Base-by-base conservation (phyloP, 2,888 invertebrate species). In the Omphaloscelis lunosa region DNA sequence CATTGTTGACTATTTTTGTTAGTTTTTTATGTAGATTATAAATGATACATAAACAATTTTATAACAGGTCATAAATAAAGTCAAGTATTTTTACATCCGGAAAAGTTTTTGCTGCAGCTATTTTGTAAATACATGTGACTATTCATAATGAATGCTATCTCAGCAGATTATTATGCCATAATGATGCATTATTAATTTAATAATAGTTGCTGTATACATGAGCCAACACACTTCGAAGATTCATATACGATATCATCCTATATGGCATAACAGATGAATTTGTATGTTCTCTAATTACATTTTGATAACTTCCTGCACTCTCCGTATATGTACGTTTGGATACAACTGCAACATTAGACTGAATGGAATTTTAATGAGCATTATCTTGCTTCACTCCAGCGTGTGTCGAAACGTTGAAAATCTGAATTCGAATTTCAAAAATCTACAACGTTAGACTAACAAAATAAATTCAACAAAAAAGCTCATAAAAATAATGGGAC, bases 281-380 rank as follows among this genome's bases (percentile, higher is more conserved):
- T 78, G 73, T 79, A 69, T 78, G 62, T 75, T 83, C 86, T 84
- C 83, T 84, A 89, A 90, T 89, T 87, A 84, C 83, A 82, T 88
- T 90, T 90, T 89, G 88, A 90, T 89, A 87, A 83, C 85, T 83
- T 76, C 75, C 73, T 79, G 77, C 45, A 80, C 41, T 62, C 59
- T 75, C 48, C 65, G 48, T 69, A 65, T 68, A 80, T 27, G 79
- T 81, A 80, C 53, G 80, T 85, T 83, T 45, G 72, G 79, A 85
- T 83, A 81, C 71, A 73, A 80, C 79, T 78, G 82, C 79, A 85
- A 79, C 76, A 82, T 85, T 85, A 83, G 72, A 82, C 75, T 76
- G 83, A 90, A 90, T 90, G 79, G 86, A 80, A 84, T 84, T 83
- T 87, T 89, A 90, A 90, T 90, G 89, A 90, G 84, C 75, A 69